Conservation (phyloP, 2,113 vertebrate genomes). For the Tyto alba region DNA sequence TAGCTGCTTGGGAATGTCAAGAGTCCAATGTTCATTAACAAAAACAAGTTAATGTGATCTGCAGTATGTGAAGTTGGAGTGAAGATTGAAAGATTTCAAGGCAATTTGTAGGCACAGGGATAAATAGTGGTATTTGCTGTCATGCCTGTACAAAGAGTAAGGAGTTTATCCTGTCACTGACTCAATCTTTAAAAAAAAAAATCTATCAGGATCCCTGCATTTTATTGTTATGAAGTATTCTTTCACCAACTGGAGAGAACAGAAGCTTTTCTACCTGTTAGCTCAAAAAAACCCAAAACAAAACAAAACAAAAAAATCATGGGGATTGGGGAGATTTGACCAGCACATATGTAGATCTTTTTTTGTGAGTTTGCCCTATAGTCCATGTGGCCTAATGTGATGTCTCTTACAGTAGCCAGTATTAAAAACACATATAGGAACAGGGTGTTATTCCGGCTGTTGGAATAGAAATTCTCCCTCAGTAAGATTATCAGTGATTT, state of each 20-base stretch:
- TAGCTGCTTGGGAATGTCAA: background rate
- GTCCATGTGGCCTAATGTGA: fast-evolving
- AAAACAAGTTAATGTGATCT: background rate
- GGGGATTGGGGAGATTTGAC: fast-evolving
- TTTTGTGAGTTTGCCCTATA: background rate
- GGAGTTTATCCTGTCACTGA: background rate
- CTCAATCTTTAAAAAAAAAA: background rate
- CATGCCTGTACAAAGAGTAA: background rate
- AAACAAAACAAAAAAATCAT: fast-evolving
- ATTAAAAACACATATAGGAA: background rate
- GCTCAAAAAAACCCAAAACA: background rate
- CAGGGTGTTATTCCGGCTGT: background rate
- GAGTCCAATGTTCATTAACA: background rate
- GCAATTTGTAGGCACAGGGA: background rate
- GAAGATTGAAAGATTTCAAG: background rate
- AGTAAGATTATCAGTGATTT: background rate
- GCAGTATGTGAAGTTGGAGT: background rate
- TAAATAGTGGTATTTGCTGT: background rate
- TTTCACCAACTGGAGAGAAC: background rate
- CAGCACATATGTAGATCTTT: background rate
- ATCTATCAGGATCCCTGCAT: background rate
- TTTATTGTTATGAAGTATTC: background rate
- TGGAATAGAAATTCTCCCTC: background rate
- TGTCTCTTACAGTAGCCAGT: background rate
- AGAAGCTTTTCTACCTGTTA: background rate